Evolutionary conservation across 2,888 invertebrate species (phyloP).

Genomic region (Noctua comes): DNA sequence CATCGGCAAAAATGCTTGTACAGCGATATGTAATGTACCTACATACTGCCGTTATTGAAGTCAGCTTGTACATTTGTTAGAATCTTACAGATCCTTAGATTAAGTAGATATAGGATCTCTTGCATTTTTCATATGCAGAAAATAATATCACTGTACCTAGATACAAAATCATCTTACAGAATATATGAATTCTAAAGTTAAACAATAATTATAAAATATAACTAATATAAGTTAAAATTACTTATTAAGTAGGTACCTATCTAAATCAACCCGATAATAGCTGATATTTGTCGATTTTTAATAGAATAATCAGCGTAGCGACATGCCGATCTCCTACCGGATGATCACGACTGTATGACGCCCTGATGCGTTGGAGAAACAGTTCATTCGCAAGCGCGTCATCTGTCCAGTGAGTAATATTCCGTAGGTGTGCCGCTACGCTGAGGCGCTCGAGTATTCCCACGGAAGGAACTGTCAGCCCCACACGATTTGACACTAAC

Average conservation of each 20-base stretch:
- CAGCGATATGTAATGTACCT: background rate
- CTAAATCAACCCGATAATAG: background rate
- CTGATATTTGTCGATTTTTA: background rate
- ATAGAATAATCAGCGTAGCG: background rate
- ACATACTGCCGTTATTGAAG: background rate
- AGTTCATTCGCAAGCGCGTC: background rate
- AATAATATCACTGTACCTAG: background rate
- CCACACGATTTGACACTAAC: background rate
- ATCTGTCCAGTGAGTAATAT: too few relatives aligned
- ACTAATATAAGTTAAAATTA: background rate
- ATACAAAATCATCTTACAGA: background rate
- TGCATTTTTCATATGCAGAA: background rate
- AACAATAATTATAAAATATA: background rate
- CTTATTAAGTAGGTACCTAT: background rate
- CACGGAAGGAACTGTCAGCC: background rate
- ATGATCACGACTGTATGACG: background rate
- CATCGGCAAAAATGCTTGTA: background rate
- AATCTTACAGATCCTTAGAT: background rate
- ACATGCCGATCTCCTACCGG: background rate
- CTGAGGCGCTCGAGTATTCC: background rate
- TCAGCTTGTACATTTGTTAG: background rate
- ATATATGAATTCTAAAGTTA: slow-evolving; percentile 1
- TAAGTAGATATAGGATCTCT: background rate
- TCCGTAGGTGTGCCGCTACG: background rate
- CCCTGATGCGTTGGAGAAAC: background rate